These are phyloP conservation scores for Pelobates cultripes DNA, from an alignment of 2,797 vertebrate genomes.

Conservation along the genomic window DNA sequence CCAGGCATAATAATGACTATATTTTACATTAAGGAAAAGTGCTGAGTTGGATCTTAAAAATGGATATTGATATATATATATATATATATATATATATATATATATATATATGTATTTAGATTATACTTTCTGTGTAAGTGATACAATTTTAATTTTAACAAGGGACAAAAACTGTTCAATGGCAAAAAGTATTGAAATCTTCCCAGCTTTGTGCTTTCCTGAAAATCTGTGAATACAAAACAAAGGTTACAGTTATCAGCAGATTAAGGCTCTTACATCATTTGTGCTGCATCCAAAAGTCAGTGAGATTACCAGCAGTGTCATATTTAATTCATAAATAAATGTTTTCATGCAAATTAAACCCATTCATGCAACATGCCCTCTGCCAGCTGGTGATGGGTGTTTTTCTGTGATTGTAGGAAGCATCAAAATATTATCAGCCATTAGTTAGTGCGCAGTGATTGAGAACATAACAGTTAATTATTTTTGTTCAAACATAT, in stretches of 20 bases:
- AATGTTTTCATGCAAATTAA: constrained; percentile 48
- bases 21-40: too few species aligned
- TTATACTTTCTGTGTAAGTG: too few species aligned
- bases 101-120: too few species aligned
- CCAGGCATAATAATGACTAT: too few species aligned
- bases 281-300: constrained; percentile 23
- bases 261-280: constrained; percentile 36
- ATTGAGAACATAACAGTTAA: too few species aligned
- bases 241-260: background rate
- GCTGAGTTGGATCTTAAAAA: too few species aligned
- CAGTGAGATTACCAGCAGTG: constrained; percentile 22
- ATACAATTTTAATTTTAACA: too few species aligned
- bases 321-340: background rate
- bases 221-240: constrained; percentile 8
- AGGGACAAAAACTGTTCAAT: constrained; percentile 33
- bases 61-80: too few species aligned
- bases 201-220: constrained; percentile 12
- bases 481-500: too few species aligned
- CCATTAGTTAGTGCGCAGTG: background rate
- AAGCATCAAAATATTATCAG: constrained; percentile 30
- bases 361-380: constrained; percentile 51
- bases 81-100: too few species aligned
- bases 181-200: constrained; percentile 8
- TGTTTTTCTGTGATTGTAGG: background rate
- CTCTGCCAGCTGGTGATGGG: constrained; percentile 1